Evolutionary conservation across 2,797 vertebrate genomes (phyloP).

Genomic region (Melanotaenia parkinsoni): DNA sequence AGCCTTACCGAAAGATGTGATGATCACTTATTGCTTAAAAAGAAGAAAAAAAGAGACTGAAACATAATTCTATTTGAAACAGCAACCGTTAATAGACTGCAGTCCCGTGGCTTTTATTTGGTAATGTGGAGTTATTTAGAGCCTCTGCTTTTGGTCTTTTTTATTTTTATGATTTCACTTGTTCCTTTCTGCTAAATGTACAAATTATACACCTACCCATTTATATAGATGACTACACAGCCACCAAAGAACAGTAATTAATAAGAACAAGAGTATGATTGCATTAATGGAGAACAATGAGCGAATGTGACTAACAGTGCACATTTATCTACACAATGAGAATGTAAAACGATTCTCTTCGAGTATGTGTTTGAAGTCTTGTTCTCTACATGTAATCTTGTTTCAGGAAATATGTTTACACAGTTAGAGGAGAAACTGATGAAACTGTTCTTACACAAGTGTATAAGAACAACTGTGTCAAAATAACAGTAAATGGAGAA

Average conservation of each 20-base stretch:
- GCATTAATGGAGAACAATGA: not conserved
- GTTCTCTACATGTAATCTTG: not conserved
- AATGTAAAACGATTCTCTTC: not conserved
- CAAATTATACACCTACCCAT: not conserved
- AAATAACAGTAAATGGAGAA: slow-evolving; percentile 31
- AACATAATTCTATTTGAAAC: not conserved
- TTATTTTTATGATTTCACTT: not conserved
- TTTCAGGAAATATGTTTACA: slow-evolving; percentile 4
- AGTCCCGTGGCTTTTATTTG: not conserved
- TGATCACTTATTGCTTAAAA: not conserved
- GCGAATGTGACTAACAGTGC: not conserved
- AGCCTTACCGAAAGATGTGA: not conserved
- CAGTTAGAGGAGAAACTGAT: slow-evolving; percentile 13
- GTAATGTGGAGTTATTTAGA: not conserved
- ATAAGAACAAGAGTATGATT: not conserved
- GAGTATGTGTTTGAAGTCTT: slow-evolving; percentile 7
- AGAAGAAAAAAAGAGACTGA: not conserved
- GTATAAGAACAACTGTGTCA: slow-evolving; percentile 10
- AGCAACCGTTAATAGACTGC: not conserved
- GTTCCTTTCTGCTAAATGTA: not conserved
- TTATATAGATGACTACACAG: not conserved
- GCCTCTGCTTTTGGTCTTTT: not conserved
- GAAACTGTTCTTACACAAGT: slow-evolving; percentile 42
- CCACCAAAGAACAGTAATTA: not conserved
- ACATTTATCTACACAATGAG: not conserved